Conservation (phyloP, 2,113 vertebrate genomes). For the Microtus montanus region DNA sequence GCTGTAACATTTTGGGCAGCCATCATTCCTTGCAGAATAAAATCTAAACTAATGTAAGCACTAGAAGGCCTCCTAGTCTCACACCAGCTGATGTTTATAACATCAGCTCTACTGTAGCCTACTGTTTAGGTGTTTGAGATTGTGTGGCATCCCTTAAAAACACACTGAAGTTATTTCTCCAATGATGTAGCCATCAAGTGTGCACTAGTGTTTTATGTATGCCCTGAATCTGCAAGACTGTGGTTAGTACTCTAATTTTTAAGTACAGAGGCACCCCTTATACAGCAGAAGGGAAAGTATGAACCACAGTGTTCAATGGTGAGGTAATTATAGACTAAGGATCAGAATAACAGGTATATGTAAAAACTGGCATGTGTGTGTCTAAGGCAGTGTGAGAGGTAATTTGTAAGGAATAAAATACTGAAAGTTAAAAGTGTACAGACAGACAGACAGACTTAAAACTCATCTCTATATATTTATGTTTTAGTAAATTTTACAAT, state of each 20-base stretch:
- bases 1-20: background rate
- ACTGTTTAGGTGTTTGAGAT: background rate
- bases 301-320: background rate
- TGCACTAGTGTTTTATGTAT: background rate
- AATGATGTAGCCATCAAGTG: background rate
- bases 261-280: background rate
- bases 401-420: background rate
- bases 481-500: background rate
- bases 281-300: background rate
- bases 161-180: background rate
- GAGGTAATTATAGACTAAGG: background rate
- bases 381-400: background rate
- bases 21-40: background rate
- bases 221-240: background rate
- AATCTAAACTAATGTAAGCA: background rate
- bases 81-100: background rate
- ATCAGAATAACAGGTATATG: background rate
- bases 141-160: background rate
- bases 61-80: background rate
- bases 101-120: background rate
- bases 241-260: background rate
- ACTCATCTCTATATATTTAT: background rate
- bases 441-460: background rate
- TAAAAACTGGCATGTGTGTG: background rate
- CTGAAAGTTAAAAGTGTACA: background rate